Evolutionary conservation across 64 coral and sea anemone species (phyloP).

Genomic region (Stylophora pistillata): DNA sequence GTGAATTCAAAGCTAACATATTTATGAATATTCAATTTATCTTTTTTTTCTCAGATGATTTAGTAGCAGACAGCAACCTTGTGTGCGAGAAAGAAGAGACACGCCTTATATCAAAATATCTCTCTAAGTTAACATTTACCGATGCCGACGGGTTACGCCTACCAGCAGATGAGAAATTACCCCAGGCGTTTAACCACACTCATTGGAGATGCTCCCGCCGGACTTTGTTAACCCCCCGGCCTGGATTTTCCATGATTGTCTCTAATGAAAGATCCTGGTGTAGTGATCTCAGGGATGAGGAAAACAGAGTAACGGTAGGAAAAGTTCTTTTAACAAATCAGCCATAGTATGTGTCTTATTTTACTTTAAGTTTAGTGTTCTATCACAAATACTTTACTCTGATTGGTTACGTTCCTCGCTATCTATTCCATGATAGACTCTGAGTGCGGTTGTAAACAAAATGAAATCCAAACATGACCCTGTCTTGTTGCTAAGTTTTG

Average conservation of each 20-base stretch:
- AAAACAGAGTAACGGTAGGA: neutral
- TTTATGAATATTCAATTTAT: too few species aligned
- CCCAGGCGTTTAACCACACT: neutral
- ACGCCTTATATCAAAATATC: slow-evolving; percentile 1
- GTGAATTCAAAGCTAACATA: too few species aligned
- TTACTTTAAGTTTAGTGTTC: too few species aligned
- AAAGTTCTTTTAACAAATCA: too few species aligned
- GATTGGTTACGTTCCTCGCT: too few species aligned
- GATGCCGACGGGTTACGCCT: slow-evolving; percentile 12
- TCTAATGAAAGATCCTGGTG: neutral
- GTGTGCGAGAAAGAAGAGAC: slow-evolving; percentile 21
- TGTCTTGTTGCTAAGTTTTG: too few species aligned
- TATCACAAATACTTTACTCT: too few species aligned
- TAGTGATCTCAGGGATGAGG: neutral
- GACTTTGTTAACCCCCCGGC: slow-evolving; percentile 1
- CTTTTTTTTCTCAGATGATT: neutral
- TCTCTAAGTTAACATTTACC: slow-evolving; percentile 21
- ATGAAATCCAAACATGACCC: too few species aligned
- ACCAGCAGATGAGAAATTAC: neutral
- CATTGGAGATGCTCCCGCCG: slow-evolving; percentile 3
- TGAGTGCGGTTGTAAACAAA: too few species aligned
- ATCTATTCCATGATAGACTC: too few species aligned
- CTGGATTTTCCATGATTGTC: slow-evolving; percentile 20
- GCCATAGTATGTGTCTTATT: too few species aligned
- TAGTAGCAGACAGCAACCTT: neutral